Evolutionary conservation across 1,140 invertebrate genomes (phyloP), one percentile per base, ranked within the genome.

Genomic region (Macrocentrus cingulum): DNA sequence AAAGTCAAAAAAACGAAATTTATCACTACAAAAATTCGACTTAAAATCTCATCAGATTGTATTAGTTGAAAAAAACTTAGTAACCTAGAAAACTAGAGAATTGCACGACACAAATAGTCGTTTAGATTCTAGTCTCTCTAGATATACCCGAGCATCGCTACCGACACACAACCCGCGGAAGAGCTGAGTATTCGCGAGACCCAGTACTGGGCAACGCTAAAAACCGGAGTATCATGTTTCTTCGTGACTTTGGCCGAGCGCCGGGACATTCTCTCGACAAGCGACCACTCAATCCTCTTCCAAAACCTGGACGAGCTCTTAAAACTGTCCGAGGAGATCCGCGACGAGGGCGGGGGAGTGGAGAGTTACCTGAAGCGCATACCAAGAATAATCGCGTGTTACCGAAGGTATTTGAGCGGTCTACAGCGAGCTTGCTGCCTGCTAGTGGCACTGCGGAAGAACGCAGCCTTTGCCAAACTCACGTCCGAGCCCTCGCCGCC

Each of bases 281-380:
- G 83, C 20, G 90, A 92, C 67, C 89, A 92, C 72, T 82, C 86
- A 69, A 83, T 87, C 6, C 77, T 92, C 8, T 92, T 92, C 70
- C 91, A 92, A 77, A 92, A 92, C 72, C 83, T 88, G 52, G 90
- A 92, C 73, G 91, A 92, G 82, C 80, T 92, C 37, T 75, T 90
- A 48, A 83, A 88, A 67, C 80, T 91, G 54, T 89, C 89, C 1
- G 90, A 91, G 74, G 90, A 92, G 60, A 87, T 91, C 18, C 74
- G 91, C 20, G 90, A 92, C 64, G 85, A 88, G 70, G 79, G 90
- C 39, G 82, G 89, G 51, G 84, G 85, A 62, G 84, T 90, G 59
- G 89, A 91, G 23, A 85, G 85, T 29, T 92, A 92, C 73, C 77
- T 89, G 15, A 83, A 83, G 22, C 89, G 91, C 72, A 83, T 89